Conservation (phyloP, 2,113 vertebrate genomes). For the Indri indri region DNA sequence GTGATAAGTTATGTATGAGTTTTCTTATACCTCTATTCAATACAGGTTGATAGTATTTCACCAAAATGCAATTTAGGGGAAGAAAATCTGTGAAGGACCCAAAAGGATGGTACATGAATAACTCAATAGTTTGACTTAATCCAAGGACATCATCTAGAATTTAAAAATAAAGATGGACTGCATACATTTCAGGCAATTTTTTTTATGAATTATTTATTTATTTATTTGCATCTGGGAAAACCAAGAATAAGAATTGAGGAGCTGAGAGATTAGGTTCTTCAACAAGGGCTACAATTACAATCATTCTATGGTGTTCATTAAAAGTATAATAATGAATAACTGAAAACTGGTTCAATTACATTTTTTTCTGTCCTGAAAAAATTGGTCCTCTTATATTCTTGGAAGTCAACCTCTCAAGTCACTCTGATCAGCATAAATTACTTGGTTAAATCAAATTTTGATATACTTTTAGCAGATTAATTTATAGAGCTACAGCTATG, state of each 20-base stretch:
- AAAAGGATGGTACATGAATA: background rate
- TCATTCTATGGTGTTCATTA: background rate
- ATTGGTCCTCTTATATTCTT: background rate
- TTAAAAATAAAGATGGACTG: background rate
- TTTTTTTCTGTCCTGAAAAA: background rate
- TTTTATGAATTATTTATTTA: background rate
- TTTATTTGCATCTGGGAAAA: background rate
- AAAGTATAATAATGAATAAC: background rate
- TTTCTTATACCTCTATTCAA: background rate
- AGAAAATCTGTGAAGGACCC: background rate
- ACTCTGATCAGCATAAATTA: background rate
- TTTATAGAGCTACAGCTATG: constrained; percentile 38
- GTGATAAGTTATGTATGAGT: background rate
- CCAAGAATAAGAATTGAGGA: background rate
- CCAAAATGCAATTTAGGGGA: background rate
- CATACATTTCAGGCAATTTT: background rate
- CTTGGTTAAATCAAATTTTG: constrained; percentile 58
- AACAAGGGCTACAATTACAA: background rate
- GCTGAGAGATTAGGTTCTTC: background rate
- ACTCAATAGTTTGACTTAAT: background rate
- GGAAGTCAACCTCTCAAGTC: background rate
- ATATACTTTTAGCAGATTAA: constrained; percentile 30
- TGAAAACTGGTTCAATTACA: background rate
- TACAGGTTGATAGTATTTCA: background rate
- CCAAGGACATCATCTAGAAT: background rate